Evolutionary conservation across 2,113 vertebrate genomes (phyloP).

Genomic region (Reinhardtius hippoglossoides): DNA sequence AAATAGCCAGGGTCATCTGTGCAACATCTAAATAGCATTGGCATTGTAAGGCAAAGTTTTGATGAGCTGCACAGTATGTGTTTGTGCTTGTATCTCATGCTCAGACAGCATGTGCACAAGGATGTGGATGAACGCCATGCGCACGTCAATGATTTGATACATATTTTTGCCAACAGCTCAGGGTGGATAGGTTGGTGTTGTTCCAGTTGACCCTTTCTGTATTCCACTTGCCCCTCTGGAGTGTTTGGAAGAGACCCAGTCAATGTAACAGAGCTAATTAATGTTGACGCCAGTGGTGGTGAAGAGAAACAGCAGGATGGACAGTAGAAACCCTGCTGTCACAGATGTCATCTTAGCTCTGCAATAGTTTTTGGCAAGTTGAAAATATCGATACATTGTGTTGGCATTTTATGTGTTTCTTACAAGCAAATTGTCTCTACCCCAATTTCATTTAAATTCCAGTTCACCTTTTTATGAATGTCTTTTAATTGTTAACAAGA

Average conservation of each 20-base stretch:
- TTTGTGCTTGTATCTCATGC: background rate
- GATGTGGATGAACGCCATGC: background rate
- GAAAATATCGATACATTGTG: background rate
- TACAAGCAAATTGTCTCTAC: background rate
- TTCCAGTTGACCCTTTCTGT: conserved; percentile 1
- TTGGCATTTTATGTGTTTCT: background rate
- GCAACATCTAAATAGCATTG: background rate
- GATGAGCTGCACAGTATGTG: background rate
- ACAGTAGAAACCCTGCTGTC: background rate
- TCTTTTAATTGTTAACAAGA: background rate
- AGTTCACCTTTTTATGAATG: background rate
- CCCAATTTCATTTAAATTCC: background rate
- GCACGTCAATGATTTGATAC: background rate
- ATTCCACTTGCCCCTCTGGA: too few relatives aligned
- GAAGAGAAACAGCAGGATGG: background rate
- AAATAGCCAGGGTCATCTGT: background rate
- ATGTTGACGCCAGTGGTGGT: background rate
- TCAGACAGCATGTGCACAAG: background rate
- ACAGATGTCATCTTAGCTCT: background rate
- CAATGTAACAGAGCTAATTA: background rate
- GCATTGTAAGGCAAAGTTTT: background rate
- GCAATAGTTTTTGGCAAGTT: background rate
- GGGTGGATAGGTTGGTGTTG: background rate
- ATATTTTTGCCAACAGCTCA: background rate
- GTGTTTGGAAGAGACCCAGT: background rate